These are phyloP conservation scores for Pituophis catenifer DNA, from an alignment of 2,113 vertebrate genomes.

Conservation along the genomic window DNA sequence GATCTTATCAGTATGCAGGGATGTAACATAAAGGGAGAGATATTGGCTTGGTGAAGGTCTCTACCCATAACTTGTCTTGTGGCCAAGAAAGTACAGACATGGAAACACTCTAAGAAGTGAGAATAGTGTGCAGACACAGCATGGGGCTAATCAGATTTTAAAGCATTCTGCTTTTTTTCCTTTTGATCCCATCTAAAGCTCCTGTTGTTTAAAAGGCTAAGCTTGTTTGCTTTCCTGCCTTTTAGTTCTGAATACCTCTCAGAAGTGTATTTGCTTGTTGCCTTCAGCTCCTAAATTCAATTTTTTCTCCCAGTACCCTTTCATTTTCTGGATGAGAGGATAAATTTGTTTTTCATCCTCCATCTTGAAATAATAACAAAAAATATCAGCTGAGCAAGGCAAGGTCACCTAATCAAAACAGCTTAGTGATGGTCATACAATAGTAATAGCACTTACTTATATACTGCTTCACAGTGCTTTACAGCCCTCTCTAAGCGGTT, in stretches of 20 bases:
- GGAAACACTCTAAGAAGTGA: not conserved
- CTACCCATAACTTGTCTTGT: not conserved
- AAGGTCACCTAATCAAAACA: not conserved
- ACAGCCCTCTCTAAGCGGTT: not conserved
- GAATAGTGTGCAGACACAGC: not conserved
- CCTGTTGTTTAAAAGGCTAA: not conserved
- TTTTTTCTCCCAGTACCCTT: not conserved
- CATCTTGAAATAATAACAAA: not conserved
- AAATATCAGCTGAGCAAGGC: not conserved
- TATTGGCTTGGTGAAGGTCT: not conserved
- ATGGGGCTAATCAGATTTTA: not conserved
- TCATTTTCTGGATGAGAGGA: not conserved
- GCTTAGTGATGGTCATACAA: not conserved
- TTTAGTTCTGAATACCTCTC: not conserved
- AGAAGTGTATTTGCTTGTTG: not conserved
- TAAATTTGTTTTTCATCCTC: not conserved
- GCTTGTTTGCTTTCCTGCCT: not conserved
- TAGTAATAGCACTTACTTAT: not conserved
- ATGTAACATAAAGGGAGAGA: not conserved
- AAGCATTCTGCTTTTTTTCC: not conserved
- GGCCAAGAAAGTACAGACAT: not conserved
- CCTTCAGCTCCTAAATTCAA: not conserved
- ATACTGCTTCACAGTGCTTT: not conserved
- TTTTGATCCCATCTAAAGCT: not conserved
- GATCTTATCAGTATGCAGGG: not conserved